Base-by-base conservation (phyloP, 2,797 vertebrate species). In the Acipenser ruthenus region DNA sequence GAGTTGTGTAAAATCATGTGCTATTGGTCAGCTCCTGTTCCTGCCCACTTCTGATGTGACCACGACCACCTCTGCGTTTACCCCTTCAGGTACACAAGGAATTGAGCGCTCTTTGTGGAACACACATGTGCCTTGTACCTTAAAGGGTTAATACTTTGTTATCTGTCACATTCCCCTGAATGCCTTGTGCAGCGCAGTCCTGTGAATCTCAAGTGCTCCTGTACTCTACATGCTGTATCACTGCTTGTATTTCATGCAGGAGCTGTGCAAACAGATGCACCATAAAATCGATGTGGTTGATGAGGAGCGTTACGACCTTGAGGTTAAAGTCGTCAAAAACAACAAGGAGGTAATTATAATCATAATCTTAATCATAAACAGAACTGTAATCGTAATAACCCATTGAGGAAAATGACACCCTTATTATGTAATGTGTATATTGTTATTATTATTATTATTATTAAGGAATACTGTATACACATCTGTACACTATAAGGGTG, bases 301-400 rank as follows among this genome's bases (percentile, higher is more conserved):
- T 73, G 96, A 98, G 72, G 95, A 98, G 75, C 88, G 94, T 73
- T 98, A 97, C 1, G 80, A 89, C 78, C 88, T 93, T 65, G 95
- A 98, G 74, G 78, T 92, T 72, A 96, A 89, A 80, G 85, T 94
- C 15, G 85, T 87, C 77, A 87, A 97, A 86, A 93, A 93, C 62
- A 76, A 67, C 65, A 89, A 93, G 66, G 96, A 98, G 94, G 96
- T 98, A 77, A 86, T 47, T 6, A 78, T 3, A 37, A 37, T 37
- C 23, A 37, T 37, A 37, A 37, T 37, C 23, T 37, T 37, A 37
- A 37, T 37, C 23, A 37, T 37, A 79, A 23, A 15, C 49, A 18
- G 49, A 11, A 18, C 18, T 50, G 9, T 8, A 60, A 7, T 15
- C 7, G 10, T 49, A 49, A 49, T 58, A 60, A 60, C 55, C 8